Evolutionary conservation across 2,797 vertebrate genomes (phyloP), one percentile per base, ranked within the genome.

Genomic region (Uromys caudimaculatus): DNA sequence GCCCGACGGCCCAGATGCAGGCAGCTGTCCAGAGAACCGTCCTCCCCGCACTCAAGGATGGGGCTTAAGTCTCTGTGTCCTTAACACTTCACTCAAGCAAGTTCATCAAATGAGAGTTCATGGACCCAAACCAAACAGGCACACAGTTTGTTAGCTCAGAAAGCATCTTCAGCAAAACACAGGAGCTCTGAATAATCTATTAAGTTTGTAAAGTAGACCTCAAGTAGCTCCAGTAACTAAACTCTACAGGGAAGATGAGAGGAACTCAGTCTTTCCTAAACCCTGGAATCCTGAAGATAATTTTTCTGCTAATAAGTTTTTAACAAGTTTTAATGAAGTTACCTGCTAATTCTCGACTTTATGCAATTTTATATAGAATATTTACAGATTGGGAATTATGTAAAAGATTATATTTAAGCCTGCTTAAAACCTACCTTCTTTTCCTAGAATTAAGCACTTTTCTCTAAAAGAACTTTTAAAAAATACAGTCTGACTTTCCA

Each of bases 301-400:
- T 85, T 75, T 88, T 64, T 82, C 32, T 91, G 79, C 35, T 79
- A 44, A 79, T 69, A 89, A 44, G n/a, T 75, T 90, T 97, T 85
- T 54, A 90, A 47, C 44, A 95, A 93, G 60, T 87, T 93, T 93
- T 76, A 94, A 64, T 91, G 44, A 93, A 62, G 12, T 79, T 93
- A 95, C 35, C 86, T 89, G 64, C 52, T 93, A 92, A 88, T 88
- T 90, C 32, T 90, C 94, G 76, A 88, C 60, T 96, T 78, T 81
- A 82, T 56, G 2, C 75, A 79, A 93, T 94, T 97, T 97, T 84
- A 93, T 73, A 96, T 4, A 93, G 47, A 96, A 92, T 91, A 87
- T 95, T 93, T 86, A 93, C 23, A 78, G 44, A 94, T 94, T 16
- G 79, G 41, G 62, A 95, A 93, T 88, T 93, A 89, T 7, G 10